A percentile compares a stretch with the other conserved stretches of the same genome.
These are phyloP conservation scores for Ctenoplectra terminalis DNA, from an alignment of 1,140 invertebrate genomes.

Conservation along the genomic window DNA sequence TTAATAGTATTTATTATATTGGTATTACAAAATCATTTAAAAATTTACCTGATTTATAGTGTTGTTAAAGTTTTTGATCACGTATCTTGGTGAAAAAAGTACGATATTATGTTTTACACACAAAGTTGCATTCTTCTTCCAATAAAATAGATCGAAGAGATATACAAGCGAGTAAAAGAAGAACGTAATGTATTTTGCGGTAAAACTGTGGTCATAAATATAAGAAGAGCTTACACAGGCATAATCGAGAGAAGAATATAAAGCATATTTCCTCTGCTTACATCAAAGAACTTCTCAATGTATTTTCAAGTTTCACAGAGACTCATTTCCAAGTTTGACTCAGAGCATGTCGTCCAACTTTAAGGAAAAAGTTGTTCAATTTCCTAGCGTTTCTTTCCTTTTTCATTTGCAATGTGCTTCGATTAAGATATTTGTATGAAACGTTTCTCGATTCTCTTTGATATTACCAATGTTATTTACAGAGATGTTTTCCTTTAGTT, in stretches of 20 bases:
- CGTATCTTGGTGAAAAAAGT: no score
- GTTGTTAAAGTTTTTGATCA: no score
- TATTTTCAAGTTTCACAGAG: constrained; percentile 6
- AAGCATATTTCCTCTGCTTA: neutral
- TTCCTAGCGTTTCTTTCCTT: neutral
- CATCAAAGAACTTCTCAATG: neutral
- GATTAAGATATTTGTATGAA: neutral
- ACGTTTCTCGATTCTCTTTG: neutral
- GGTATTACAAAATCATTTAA: no score
- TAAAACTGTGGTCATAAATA: neutral
- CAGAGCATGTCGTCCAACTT: neutral
- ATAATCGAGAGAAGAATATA: neutral
- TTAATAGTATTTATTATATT: no score
- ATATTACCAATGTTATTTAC: neutral
- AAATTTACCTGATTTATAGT: no score
- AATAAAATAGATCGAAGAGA: neutral
- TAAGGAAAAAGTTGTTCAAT: constrained; percentile 1
- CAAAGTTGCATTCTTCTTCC: neutral
- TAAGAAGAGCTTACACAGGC: neutral
- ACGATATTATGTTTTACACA: neutral
- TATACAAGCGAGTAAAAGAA: neutral
- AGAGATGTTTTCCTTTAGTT: neutral
- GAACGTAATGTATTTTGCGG: neutral
- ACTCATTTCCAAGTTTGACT: constrained; percentile 12
- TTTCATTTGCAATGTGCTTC: neutral